These are phyloP conservation scores for Cossypha polioptera DNA, from an alignment of 2,797 vertebrate species.

Conservation along the genomic window DNA sequence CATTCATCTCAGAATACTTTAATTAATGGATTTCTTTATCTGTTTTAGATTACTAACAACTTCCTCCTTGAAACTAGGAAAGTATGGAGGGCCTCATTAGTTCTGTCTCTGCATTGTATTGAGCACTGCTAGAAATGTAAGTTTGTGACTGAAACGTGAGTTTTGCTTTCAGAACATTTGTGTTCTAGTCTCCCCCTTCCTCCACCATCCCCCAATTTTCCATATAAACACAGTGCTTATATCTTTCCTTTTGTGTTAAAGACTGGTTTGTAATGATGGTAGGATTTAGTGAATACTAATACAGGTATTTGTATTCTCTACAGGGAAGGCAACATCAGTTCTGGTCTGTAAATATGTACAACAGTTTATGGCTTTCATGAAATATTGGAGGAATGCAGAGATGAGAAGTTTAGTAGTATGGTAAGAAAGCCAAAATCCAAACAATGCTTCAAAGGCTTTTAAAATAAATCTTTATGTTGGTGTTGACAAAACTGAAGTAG, in stretches of 20 bases:
- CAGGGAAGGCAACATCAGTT: background rate
- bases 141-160: background rate
- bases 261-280: background rate
- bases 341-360: slow-evolving; percentile 12
- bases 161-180: slow-evolving; percentile 5
- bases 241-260: slow-evolving; percentile 15
- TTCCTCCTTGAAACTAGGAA: slow-evolving; percentile 51
- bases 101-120: background rate
- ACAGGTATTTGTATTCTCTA: slow-evolving; percentile 20
- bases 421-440: slow-evolving; percentile 42
- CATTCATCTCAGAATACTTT: slow-evolving; percentile 66
- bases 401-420: background rate
- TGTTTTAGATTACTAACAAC: slow-evolving; percentile 62
- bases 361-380: slow-evolving; percentile 23
- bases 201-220: background rate
- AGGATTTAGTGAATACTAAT: slow-evolving; percentile 46
- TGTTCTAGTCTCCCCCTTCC: background rate
- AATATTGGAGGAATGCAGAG: slow-evolving; percentile 30
- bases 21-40: slow-evolving; percentile 71
- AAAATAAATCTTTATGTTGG: slow-evolving; percentile 60
- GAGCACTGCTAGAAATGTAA: background rate
- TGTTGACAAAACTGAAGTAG: slow-evolving; percentile 44
- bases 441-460: slow-evolving; percentile 54
- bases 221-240: background rate
- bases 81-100: slow-evolving; percentile 56